A percentile compares a stretch with the other conserved stretches of the same genome.
phyloP scores from a whole-genome alignment of 2,797 vertebrate species.

The Sebastes iracundus region DNA sequence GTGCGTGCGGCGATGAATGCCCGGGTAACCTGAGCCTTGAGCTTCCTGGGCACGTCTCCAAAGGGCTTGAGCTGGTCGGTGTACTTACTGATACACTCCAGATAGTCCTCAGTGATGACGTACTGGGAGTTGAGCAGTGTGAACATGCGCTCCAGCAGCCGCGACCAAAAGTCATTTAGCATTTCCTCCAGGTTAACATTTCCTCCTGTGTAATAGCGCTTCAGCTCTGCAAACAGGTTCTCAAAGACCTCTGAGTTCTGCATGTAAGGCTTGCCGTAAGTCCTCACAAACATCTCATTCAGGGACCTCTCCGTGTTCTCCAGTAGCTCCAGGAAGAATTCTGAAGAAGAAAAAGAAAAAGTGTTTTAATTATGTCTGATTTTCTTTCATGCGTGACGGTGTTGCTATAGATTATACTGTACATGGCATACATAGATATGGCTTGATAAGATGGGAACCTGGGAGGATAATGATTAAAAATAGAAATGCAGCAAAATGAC shows the following conservation, averaged over 20 bases:
- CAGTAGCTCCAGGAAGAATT: slow-evolving; percentile 95
- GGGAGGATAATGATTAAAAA: slow-evolving; percentile 26
- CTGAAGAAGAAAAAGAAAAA: slow-evolving; percentile 67
- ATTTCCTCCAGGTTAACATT: slow-evolving; percentile 97
- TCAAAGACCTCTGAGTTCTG: slow-evolving; percentile 98
- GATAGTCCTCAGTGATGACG: slow-evolving; percentile 95
- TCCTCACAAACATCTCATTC: slow-evolving; percentile 95
- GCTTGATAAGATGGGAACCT: not conserved
- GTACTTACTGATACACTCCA: slow-evolving; percentile 98
- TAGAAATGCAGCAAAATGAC: not conserved
- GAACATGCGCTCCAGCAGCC: slow-evolving; percentile 97
- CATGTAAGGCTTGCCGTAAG: slow-evolving; percentile 95
- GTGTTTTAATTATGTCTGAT: not conserved
- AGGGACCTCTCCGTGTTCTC: slow-evolving; percentile 94
- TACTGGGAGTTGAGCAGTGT: slow-evolving; percentile 97
- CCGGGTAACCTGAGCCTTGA: slow-evolving; percentile 94
- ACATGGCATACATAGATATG: not conserved
- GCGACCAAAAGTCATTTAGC: slow-evolving; percentile 97
- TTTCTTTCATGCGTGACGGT: not conserved
- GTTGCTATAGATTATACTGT: not conserved
- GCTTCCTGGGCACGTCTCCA: slow-evolving; percentile 95
- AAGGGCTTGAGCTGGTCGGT: slow-evolving; percentile 97
- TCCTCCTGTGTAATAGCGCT: slow-evolving; percentile 95
- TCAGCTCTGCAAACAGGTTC: slow-evolving; percentile 94
- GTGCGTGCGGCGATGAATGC: slow-evolving; percentile 95